These are phyloP conservation scores for Stenodema calcarata DNA, from an alignment of 2,888 invertebrate genomes.

Conservation along the genomic window DNA sequence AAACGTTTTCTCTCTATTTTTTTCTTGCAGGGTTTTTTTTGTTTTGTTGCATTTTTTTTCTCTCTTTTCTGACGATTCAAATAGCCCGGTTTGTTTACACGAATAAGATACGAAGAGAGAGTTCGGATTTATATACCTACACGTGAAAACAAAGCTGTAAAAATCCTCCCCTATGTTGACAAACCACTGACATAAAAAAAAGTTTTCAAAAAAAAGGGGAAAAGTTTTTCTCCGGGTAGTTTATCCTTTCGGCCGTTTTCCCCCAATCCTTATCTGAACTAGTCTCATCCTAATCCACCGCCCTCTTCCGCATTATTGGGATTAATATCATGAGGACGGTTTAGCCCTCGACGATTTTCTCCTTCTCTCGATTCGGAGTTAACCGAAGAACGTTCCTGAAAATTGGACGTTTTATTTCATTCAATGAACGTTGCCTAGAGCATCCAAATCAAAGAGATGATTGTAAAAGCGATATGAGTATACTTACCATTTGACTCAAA, in stretches of 20 bases:
- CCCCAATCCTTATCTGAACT: neutral
- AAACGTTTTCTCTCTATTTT: neutral
- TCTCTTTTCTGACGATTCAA: slow-evolving; percentile 3
- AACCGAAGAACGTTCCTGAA: too few species aligned
- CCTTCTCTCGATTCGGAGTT: too few species aligned
- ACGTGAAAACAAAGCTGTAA: slow-evolving; percentile 52
- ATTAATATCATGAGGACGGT: too few species aligned
- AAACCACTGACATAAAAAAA: slow-evolving; percentile 26
- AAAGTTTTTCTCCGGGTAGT: slow-evolving; percentile 18
- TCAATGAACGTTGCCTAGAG: too few species aligned
- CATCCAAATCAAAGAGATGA: too few species aligned
- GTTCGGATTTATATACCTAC: slow-evolving; percentile 21
- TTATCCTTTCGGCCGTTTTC: neutral
- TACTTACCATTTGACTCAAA: too few species aligned
- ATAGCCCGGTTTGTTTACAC: slow-evolving; percentile 19
- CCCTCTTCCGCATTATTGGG: neutral
- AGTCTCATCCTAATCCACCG: neutral
- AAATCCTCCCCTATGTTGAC: slow-evolving; percentile 20
- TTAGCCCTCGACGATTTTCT: too few species aligned
- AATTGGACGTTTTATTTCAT: too few species aligned
- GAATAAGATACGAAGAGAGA: neutral
- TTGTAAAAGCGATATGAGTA: too few species aligned
- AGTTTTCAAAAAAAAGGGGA: neutral
- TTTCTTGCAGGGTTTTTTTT: neutral
- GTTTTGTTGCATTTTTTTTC: neutral